Evolutionary conservation across 1,140 invertebrate species (phyloP).

Genomic region (Pinna nobilis): DNA sequence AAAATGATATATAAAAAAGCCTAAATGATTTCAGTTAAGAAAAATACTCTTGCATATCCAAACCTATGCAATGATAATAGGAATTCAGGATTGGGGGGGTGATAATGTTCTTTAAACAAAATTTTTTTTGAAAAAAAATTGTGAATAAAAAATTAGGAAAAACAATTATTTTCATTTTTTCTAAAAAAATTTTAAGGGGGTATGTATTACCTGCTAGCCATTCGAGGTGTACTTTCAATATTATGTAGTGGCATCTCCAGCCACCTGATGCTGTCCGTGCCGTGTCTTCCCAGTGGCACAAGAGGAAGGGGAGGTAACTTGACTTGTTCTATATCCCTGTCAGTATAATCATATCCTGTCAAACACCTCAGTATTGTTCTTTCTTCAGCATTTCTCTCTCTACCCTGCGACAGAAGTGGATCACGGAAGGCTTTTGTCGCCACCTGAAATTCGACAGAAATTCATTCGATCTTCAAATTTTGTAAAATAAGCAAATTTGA

Average conservation of each 20-base stretch:
- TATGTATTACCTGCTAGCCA: slow-evolving; percentile 67
- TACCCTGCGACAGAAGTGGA: slow-evolving; percentile 63
- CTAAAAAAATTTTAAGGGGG: neutral
- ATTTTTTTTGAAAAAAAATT: no score
- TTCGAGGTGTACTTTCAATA: slow-evolving; percentile 66
- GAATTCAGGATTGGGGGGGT: no score
- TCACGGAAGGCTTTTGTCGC: slow-evolving; percentile 60
- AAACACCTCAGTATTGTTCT: slow-evolving; percentile 65
- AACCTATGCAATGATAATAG: no score
- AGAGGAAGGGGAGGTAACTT: slow-evolving; percentile 69
- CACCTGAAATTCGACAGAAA: slow-evolving; percentile 52
- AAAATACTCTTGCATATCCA: no score
- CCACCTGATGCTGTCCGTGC: slow-evolving; percentile 64
- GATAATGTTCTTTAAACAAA: no score
- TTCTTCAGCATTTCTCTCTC: slow-evolving; percentile 64
- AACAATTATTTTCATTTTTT: neutral
- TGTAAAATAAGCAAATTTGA: no score
- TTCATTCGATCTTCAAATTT: no score
- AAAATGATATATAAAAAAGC: no score
- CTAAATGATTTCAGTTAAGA: no score
- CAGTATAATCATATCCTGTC: slow-evolving; percentile 65
- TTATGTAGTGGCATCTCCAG: slow-evolving; percentile 67
- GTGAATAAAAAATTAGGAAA: no score
- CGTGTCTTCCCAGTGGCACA: slow-evolving; percentile 69
- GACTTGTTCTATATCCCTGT: slow-evolving; percentile 68